phyloP scores from a whole-genome alignment of 2,888 invertebrate genomes.

The Monochamus alternatus region DNA sequence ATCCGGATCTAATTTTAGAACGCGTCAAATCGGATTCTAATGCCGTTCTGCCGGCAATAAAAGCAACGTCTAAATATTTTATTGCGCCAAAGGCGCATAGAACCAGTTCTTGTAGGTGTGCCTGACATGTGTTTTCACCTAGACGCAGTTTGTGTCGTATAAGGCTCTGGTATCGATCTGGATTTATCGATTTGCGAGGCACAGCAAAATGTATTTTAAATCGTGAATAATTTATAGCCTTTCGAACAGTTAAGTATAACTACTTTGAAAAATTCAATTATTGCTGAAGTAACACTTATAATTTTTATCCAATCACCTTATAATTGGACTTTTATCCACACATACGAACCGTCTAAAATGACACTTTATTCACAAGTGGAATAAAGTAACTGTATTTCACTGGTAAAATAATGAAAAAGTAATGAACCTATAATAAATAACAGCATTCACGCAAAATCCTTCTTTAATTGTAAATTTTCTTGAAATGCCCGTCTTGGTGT shows the following conservation, averaged over 20 bases:
- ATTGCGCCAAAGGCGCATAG: constrained; percentile 22
- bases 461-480: no score
- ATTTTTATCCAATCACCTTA: neutral
- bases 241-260: no score
- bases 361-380: no score
- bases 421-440: no score
- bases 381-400: no score
- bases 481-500: no score
- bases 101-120: constrained; percentile 29
- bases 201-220: constrained; percentile 3
- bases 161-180: constrained; percentile 15
- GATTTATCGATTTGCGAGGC: constrained; percentile 20
- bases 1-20: constrained; percentile 36
- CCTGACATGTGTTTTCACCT: constrained; percentile 34
- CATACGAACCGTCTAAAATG: no score
- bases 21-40: constrained; percentile 35
- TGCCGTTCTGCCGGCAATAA: constrained; percentile 23
- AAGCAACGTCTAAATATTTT: constrained; percentile 41
- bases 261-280: no score
- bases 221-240: neutral
- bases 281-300: neutral
- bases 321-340: no score
- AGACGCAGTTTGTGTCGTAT: constrained; percentile 18
- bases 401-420: no score
- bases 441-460: no score